These are phyloP conservation scores for Pelecanus crispus DNA, from an alignment of 2,113 vertebrate genomes.

Conservation along the genomic window DNA sequence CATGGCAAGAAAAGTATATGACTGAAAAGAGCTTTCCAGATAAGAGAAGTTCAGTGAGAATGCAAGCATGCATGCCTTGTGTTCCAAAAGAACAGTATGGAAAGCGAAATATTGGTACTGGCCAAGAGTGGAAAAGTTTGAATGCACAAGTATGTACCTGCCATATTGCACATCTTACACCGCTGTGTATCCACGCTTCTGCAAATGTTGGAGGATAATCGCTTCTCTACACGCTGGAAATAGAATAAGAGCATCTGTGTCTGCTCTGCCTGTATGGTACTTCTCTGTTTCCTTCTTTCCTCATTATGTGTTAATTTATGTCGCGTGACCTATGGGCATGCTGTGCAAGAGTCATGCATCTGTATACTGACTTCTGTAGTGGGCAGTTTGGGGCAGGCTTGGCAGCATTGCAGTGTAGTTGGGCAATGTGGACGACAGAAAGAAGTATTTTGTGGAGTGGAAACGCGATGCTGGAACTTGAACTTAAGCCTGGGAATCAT, in stretches of 20 bases:
- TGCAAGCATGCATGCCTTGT: neutral
- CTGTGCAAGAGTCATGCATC: neutral
- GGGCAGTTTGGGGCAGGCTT: neutral
- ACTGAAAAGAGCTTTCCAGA: neutral
- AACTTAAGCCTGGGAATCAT: neutral
- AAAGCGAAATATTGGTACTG: neutral
- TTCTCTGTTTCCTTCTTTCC: neutral
- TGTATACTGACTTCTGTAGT: too few species aligned
- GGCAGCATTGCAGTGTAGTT: neutral
- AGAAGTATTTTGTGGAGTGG: neutral
- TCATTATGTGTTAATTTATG: neutral
- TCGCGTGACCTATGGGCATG: accelerated
- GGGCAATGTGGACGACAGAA: neutral
- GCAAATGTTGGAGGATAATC: neutral
- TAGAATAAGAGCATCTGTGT: neutral
- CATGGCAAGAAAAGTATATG: neutral
- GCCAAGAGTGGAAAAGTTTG: neutral
- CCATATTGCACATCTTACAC: neutral
- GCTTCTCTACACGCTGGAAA: neutral
- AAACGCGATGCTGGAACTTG: neutral
- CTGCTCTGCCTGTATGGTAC: neutral
- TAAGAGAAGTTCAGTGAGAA: neutral
- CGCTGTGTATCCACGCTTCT: neutral
- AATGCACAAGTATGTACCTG: neutral
- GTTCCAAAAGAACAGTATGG: accelerated